Evolutionary conservation across 2,888 invertebrate genomes (phyloP).

Genomic region (Terebella lapidaria): DNA sequence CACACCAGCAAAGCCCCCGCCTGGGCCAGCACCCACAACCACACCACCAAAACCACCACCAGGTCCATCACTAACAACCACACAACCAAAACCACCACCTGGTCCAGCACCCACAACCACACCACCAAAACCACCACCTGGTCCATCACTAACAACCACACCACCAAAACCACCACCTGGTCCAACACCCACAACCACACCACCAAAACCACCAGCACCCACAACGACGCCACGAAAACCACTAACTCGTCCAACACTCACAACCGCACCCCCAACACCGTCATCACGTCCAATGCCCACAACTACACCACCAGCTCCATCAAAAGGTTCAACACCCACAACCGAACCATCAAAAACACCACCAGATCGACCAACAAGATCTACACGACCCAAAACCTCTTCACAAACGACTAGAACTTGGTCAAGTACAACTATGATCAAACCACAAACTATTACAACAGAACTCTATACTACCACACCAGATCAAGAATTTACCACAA

Average conservation of each 20-base stretch:
- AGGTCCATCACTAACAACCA: not conserved
- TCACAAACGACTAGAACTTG: not conserved
- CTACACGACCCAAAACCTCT: not conserved
- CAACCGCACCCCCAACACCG: not conserved
- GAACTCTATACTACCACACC: slow-evolving; percentile 50
- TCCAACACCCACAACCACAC: not conserved
- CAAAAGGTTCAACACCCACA: not conserved
- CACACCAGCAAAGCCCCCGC: not conserved
- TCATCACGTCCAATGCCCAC: not conserved
- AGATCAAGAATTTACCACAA: slow-evolving; percentile 32
- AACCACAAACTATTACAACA: slow-evolving; percentile 31
- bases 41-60: slow-evolving; percentile 3
- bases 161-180: not conserved
- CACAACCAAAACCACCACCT: not conserved
- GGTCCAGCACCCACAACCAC: not conserved
- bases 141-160: not conserved
- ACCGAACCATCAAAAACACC: not conserved
- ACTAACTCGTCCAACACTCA: not conserved
- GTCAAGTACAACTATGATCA: not conserved
- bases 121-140: not conserved
- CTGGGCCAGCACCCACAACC: not conserved
- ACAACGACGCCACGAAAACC: not conserved
- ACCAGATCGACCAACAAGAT: not conserved
- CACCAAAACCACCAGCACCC: not conserved
- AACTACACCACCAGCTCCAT: not conserved